Conservation (phyloP, 2,888 invertebrate genomes). For the Habrosyne pyritoides region DNA sequence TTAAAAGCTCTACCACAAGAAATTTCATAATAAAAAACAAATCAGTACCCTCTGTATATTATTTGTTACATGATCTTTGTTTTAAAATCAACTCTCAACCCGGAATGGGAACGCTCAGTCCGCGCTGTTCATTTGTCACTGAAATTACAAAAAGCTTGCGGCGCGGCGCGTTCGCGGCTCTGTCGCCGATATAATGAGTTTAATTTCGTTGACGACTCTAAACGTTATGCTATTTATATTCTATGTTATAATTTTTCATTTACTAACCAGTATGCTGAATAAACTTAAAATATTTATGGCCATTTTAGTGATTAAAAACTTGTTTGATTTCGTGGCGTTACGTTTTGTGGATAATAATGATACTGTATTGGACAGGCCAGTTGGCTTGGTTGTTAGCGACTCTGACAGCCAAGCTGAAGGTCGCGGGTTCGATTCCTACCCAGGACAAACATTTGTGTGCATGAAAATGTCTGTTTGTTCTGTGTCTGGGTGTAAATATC, state of each 20-base stretch:
- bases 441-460: too few relatives aligned
- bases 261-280: not conserved
- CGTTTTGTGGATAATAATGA: too few relatives aligned
- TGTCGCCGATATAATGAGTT: conserved; percentile 61
- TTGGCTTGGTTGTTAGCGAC: too few relatives aligned
- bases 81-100: conserved; percentile 55
- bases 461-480: too few relatives aligned
- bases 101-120: conserved; percentile 38
- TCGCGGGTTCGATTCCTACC: too few relatives aligned
- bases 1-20: too few relatives aligned
- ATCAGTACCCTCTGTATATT: not conserved
- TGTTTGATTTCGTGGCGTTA: too few relatives aligned
- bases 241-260: not conserved
- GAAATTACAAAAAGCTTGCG: conserved; percentile 75
- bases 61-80: conserved; percentile 37
- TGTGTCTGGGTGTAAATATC: too few relatives aligned
- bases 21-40: not conserved
- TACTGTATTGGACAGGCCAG: too few relatives aligned
- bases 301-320: too few relatives aligned
- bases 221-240: conserved; percentile 39
- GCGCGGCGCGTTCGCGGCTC: conserved; percentile 43
- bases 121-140: conserved; percentile 74
- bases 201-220: conserved; percentile 57
- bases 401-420: too few relatives aligned
- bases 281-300: too few relatives aligned